Conservation (phyloP, 2,797 vertebrate species). For the Sebastes nivosus region DNA sequence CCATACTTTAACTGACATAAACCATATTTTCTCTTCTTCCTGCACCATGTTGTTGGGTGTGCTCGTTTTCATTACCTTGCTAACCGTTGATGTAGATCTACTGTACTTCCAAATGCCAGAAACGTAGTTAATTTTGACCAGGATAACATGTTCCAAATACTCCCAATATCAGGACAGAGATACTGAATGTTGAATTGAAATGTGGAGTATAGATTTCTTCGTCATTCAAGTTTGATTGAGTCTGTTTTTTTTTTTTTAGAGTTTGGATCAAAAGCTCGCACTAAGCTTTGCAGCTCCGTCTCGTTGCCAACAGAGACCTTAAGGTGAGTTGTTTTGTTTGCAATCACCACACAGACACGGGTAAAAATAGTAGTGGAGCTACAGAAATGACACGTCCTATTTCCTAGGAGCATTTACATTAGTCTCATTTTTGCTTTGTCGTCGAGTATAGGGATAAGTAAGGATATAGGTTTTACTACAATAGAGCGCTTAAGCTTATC, state of each 20-base stretch:
- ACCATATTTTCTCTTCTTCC: too few species aligned
- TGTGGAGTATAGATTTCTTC: background rate
- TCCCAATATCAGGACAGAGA: background rate
- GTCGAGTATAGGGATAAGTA: constrained; percentile 15
- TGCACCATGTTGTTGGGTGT: too few species aligned
- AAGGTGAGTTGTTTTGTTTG: constrained; percentile 82
- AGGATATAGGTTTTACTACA: constrained; percentile 33
- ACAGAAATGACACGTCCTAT: background rate
- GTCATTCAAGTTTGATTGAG: background rate
- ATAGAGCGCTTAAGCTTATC: constrained; percentile 32
- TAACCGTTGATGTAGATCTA: background rate
- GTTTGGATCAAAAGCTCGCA: constrained; percentile 83
- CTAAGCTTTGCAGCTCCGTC: constrained; percentile 82
- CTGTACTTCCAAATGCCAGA: background rate
- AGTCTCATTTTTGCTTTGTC: constrained; percentile 8
- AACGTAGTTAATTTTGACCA: background rate
- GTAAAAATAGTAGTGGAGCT: background rate
- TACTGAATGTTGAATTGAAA: background rate
- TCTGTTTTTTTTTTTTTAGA: constrained; percentile 72
- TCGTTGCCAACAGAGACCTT: constrained; percentile 82
- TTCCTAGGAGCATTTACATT: constrained; percentile 8
- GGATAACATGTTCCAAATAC: background rate
- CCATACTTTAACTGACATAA: too few species aligned
- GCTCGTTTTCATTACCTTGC: too few species aligned
- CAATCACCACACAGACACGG: background rate